phyloP scores from a whole-genome alignment of 1,140 invertebrate genomes.

The Cydia pomonella region DNA sequence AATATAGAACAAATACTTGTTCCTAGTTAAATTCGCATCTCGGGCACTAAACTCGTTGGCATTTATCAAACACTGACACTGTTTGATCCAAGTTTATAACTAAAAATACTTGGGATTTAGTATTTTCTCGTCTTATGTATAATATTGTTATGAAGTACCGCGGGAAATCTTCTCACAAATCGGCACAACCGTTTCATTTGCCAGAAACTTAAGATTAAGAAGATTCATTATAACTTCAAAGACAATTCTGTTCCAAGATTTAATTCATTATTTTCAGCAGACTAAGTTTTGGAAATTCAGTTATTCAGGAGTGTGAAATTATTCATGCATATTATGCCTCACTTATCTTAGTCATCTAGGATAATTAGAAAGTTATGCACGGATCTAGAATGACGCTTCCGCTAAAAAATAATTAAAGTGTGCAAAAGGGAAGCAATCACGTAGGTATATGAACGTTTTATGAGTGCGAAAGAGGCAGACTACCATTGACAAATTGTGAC shows the following conservation, averaged over 20 bases:
- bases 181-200: neutral
- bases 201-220: slow-evolving; percentile 13
- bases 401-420: no score
- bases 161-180: neutral
- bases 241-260: slow-evolving; percentile 2
- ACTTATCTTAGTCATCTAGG: neutral
- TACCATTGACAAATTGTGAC: no score
- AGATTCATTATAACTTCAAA: slow-evolving; percentile 22
- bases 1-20: neutral
- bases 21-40: neutral
- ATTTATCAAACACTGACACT: no score
- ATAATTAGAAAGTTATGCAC: no score
- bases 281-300: slow-evolving; percentile 7
- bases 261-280: slow-evolving; percentile 15
- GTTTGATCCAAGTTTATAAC: neutral
- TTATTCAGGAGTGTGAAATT: slow-evolving; percentile 8
- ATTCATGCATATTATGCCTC: slow-evolving; percentile 4
- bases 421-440: no score
- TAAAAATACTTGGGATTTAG: neutral
- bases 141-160: neutral
- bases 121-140: no score
- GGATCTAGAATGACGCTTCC: no score
- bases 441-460: no score
- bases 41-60: no score
- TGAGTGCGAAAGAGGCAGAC: no score